These are phyloP conservation scores for Hippoglossus stenolepis DNA, from an alignment of 2,113 vertebrate species.

Conservation along the genomic window DNA sequence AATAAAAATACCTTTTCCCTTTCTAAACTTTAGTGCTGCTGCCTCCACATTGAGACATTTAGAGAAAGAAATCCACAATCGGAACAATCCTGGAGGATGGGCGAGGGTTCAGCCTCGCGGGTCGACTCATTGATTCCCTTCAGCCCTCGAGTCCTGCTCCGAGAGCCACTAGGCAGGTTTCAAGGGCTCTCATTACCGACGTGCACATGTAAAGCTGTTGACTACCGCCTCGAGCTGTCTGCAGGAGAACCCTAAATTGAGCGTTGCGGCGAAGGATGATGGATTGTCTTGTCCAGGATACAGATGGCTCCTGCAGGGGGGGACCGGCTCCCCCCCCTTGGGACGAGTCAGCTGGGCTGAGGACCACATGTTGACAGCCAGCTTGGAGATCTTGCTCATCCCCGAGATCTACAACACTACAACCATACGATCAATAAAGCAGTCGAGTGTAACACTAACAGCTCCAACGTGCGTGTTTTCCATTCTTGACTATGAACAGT, in stretches of 20 bases:
- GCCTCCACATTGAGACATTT: conserved; percentile 24
- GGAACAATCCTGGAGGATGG: conserved; percentile 45
- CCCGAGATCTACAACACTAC: conserved; percentile 33
- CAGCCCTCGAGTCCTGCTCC: conserved; percentile 60
- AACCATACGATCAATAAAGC: conserved; percentile 62
- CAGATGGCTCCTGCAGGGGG: conserved; percentile 79
- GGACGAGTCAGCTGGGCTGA: conserved; percentile 60
- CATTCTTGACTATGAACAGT: conserved; percentile 25
- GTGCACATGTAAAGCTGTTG: conserved; percentile 75
- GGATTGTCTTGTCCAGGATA: conserved; percentile 75
- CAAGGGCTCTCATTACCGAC: conserved; percentile 76
- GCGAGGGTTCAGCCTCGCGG: conserved; percentile 57
- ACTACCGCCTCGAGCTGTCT: conserved; percentile 67
- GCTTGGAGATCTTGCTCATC: conserved; percentile 31
- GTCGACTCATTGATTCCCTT: conserved; percentile 72
- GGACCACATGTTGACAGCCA: conserved; percentile 71
- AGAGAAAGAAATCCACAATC: conserved; percentile 39
- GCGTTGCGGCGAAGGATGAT: conserved; percentile 71
- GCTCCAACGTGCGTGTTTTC: conserved; percentile 26
- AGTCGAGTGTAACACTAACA: conserved; percentile 47
- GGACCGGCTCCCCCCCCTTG: conserved; percentile 52
- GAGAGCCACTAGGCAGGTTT: conserved; percentile 70
- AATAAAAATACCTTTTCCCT: conserved; percentile 6
- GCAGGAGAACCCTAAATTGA: conserved; percentile 65
- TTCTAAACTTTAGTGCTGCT: conserved; percentile 37